Conservation (phyloP, 2,113 vertebrate species). For the Toxostoma redivivum region DNA sequence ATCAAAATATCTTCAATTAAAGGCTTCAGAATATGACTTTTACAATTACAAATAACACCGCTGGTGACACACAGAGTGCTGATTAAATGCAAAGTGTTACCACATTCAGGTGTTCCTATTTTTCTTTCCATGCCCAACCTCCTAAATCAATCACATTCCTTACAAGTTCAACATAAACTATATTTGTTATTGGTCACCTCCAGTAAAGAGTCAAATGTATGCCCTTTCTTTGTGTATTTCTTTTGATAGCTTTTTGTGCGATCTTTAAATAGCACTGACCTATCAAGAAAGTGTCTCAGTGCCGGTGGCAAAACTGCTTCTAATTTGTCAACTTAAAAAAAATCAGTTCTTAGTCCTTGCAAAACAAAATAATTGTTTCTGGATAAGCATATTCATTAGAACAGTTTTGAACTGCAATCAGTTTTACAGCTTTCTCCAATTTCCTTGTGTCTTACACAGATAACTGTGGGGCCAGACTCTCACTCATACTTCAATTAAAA, state of each 20-base stretch:
- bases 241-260: not conserved
- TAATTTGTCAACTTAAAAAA: not conserved
- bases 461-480: not conserved
- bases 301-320: not conserved
- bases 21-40: not conserved
- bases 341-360: not conserved
- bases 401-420: not conserved
- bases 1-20: not conserved
- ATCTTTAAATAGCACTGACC: not conserved
- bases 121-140: not conserved
- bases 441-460: not conserved
- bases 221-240: not conserved
- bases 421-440: not conserved
- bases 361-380: not conserved
- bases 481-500: not conserved
- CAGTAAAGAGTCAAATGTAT: not conserved
- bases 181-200: not conserved
- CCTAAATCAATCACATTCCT: not conserved
- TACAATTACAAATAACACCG: not conserved
- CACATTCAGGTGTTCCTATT: not conserved
- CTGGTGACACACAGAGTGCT: not conserved
- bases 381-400: not conserved
- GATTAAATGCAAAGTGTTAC: not conserved
- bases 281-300: not conserved
- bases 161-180: not conserved